A percentile compares a stretch with the other conserved stretches of the same genome.
Conservation (phyloP, 2,797 vertebrate species). For the Cercopithecus diana region DNA sequence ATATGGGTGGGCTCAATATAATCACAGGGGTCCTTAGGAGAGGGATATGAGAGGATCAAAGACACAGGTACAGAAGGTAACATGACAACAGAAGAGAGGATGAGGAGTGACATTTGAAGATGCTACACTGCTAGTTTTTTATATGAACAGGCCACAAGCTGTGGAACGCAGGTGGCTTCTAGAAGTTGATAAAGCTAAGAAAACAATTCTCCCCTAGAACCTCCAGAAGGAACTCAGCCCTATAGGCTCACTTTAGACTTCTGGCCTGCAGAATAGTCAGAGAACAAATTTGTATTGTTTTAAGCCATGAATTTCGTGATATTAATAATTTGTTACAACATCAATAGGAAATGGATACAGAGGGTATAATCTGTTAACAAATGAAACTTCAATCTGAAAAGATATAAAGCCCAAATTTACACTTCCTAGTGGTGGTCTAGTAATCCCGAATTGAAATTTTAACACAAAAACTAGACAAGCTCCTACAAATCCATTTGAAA, state of each 20-base stretch:
- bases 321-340: background rate
- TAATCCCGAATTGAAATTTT: background rate
- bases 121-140: background rate
- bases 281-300: background rate
- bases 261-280: background rate
- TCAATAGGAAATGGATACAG: background rate
- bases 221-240: background rate
- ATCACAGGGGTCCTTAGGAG: too few species aligned
- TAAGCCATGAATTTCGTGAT: background rate
- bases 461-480: background rate
- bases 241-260: background rate
- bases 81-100: rapidly evolving
- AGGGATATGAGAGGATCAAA: too few species aligned
- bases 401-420: background rate
- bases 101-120: background rate
- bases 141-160: background rate
- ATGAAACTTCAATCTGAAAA: background rate
- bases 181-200: background rate
- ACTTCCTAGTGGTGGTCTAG: background rate
- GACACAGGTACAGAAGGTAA: background rate
- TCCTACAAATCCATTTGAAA: background rate
- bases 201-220: background rate
- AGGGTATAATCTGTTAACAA: background rate
- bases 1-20: too few species aligned
- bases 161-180: background rate